Evolutionary conservation across 2,888 invertebrate genomes (phyloP).

Genomic region (Pediacus dermestoides): DNA sequence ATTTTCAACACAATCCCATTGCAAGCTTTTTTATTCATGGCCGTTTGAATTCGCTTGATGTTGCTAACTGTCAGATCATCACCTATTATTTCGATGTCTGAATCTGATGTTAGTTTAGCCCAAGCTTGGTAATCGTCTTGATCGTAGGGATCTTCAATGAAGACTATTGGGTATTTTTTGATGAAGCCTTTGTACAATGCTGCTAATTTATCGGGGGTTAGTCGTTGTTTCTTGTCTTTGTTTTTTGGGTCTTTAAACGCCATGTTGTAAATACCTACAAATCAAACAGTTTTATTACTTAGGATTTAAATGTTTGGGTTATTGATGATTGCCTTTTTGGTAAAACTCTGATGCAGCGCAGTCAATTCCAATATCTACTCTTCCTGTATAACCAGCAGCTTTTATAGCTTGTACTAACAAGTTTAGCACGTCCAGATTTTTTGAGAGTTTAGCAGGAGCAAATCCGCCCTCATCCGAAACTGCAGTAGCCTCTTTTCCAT

Average conservation of each 20-base stretch:
- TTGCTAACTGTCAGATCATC: slow-evolving; percentile 96
- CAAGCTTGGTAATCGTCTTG: slow-evolving; percentile 99
- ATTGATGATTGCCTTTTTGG: slow-evolving; percentile 56
- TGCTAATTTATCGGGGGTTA: slow-evolving; percentile 78
- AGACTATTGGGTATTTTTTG: slow-evolving; percentile 88
- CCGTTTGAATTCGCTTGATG: slow-evolving; percentile 89
- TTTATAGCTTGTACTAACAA: slow-evolving; percentile 87
- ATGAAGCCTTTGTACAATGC: slow-evolving; percentile 88
- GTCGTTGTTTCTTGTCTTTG: slow-evolving; percentile 75
- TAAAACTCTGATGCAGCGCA: slow-evolving; percentile 98
- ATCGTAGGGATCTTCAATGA: slow-evolving; percentile 99
- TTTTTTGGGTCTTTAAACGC: slow-evolving; percentile 97
- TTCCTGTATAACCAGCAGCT: slow-evolving; percentile 95
- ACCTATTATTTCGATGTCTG: slow-evolving; percentile 85
- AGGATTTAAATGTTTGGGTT: neutral
- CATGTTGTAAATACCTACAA: slow-evolving; percentile 71
- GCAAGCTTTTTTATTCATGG: slow-evolving; percentile 96
- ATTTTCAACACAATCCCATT: slow-evolving; percentile 94
- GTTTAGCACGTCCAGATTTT: slow-evolving; percentile 90
- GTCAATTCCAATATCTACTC: slow-evolving; percentile 98
- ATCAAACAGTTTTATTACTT: neutral
- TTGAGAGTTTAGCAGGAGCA: slow-evolving; percentile 96
- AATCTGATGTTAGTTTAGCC: slow-evolving; percentile 72
- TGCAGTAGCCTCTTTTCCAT: slow-evolving; percentile 94
- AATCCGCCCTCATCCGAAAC: slow-evolving; percentile 99